Percentiles rank a stretch among this genome's conserved stretches.
phyloP scores from a whole-genome alignment of 1,140 invertebrate genomes.

The Drosophila nikananu region DNA sequence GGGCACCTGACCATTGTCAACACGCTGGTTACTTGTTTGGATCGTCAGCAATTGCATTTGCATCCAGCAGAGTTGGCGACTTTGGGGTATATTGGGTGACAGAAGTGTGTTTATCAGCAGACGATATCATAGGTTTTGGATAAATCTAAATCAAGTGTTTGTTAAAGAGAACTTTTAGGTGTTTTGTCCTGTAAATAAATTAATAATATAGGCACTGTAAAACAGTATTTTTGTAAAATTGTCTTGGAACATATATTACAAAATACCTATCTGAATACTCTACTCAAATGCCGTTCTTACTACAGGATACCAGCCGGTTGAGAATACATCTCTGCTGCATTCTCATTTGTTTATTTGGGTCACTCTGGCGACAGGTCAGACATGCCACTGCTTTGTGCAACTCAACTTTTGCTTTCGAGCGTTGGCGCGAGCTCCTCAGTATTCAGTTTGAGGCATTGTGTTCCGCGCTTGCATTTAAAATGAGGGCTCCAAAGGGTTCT shows the following conservation, averaged over 20 bases:
- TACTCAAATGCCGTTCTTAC: background rate
- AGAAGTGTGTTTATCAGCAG: background rate
- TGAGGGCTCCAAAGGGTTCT: conserved; percentile 33
- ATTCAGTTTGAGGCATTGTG: conserved; percentile 34
- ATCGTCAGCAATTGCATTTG: conserved; percentile 33
- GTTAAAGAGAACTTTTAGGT: too few species aligned
- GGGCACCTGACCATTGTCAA: conserved; percentile 78
- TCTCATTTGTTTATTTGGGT: conserved; percentile 43
- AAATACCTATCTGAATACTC: background rate
- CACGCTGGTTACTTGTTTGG: conserved; percentile 61
- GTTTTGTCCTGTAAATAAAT: too few species aligned
- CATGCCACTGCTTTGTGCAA: conserved; percentile 44
- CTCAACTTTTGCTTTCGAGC: conserved; percentile 70
- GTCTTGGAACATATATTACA: background rate
- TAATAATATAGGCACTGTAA: background rate
- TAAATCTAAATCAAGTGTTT: background rate
- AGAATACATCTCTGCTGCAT: too few species aligned
- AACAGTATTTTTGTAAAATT: background rate
- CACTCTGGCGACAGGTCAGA: conserved; percentile 67
- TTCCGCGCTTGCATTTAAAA: conserved; percentile 30
- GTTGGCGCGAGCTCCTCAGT: conserved; percentile 24
- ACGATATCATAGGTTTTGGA: background rate
- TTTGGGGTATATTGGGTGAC: conserved; percentile 1
- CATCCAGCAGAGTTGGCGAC: background rate
- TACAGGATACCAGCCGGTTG: background rate